phyloP scores from a whole-genome alignment of 37 sponge, comb jelly and placozoan species.

The Haliclona indistincta region DNA sequence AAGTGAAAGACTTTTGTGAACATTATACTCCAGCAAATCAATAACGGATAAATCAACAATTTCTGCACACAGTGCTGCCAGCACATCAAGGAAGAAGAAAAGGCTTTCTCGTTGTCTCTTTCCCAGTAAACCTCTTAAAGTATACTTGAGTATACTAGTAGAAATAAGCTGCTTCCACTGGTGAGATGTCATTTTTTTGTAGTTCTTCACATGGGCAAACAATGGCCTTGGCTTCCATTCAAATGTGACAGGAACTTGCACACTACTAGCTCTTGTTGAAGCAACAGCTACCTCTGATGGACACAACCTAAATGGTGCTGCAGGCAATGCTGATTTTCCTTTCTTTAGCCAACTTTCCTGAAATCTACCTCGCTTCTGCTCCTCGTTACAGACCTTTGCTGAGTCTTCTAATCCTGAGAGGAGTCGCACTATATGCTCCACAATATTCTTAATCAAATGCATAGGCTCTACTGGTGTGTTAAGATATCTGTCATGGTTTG shows the following conservation, averaged over 20 bases:
- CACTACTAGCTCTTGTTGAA: not conserved
- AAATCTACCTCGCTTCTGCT: not conserved
- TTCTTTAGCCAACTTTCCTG: not conserved
- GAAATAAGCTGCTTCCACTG: not conserved
- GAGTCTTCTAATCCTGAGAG: not conserved
- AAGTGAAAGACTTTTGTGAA: conserved; percentile 14
- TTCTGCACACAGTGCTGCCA: conserved; percentile 6
- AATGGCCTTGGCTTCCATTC: not conserved
- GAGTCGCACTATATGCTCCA: conserved; percentile 7
- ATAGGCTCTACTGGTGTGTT: conserved; percentile 20
- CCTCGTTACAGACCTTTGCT: conserved; percentile 6
- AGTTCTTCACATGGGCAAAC: too few relatives aligned
- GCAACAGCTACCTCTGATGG: not conserved
- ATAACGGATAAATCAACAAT: not conserved
- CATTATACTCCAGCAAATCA: not conserved
- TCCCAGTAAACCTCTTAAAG: conserved; percentile 20
- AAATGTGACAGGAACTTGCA: not conserved
- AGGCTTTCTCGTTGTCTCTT: conserved; percentile 10
- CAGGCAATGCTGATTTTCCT: not conserved
- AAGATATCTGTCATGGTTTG: conserved; percentile 11
- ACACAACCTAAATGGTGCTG: not conserved
- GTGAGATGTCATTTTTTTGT: not conserved
- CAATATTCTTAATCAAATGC: conserved; percentile 6
- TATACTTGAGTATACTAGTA: conserved; percentile 1
- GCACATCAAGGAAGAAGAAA: conserved; percentile 7